These are phyloP conservation scores for Dicranocentrus wangi DNA, from an alignment of 2,888 invertebrate genomes.

Conservation along the genomic window DNA sequence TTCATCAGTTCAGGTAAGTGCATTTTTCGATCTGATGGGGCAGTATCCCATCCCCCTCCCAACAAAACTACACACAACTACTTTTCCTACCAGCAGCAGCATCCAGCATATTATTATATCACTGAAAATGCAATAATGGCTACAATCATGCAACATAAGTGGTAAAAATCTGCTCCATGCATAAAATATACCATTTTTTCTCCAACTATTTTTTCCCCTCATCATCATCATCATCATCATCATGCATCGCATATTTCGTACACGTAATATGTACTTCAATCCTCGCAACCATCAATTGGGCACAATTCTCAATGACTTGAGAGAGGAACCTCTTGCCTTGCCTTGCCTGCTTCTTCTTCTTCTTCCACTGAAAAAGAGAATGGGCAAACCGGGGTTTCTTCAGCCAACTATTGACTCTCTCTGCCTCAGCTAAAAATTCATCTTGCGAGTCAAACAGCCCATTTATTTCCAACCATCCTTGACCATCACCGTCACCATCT, in stretches of 20 bases:
- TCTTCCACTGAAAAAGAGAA: too few relatives aligned
- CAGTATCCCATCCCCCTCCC: too few relatives aligned
- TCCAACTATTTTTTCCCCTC: background rate
- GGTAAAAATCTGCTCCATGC: slow-evolving; percentile 9
- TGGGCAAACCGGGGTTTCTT: slow-evolving; percentile 16
- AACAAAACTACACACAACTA: background rate
- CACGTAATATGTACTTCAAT: slow-evolving; percentile 40
- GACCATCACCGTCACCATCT: slow-evolving; percentile 68
- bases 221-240: slow-evolving; percentile 16
- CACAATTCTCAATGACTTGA: slow-evolving; percentile 23
- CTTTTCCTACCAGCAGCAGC: background rate
- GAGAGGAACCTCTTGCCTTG: too few relatives aligned
- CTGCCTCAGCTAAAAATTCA: slow-evolving; percentile 55
- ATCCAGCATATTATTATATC: background rate
- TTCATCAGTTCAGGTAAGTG: slow-evolving; percentile 65
- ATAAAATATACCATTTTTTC: background rate
- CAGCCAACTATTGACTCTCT: slow-evolving; percentile 18
- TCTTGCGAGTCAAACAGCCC: slow-evolving; percentile 69
- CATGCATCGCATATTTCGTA: background rate
- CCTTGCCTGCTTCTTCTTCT: too few relatives aligned
- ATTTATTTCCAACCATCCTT: slow-evolving; percentile 70
- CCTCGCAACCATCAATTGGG: slow-evolving; percentile 5
- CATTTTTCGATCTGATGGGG: slow-evolving; percentile 18
- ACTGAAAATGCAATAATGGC: slow-evolving; percentile 11
- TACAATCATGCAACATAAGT: slow-evolving; percentile 40